These are phyloP conservation scores for Leptodirus hochenwartii DNA, from an alignment of 2,888 invertebrate species.

Conservation along the genomic window DNA sequence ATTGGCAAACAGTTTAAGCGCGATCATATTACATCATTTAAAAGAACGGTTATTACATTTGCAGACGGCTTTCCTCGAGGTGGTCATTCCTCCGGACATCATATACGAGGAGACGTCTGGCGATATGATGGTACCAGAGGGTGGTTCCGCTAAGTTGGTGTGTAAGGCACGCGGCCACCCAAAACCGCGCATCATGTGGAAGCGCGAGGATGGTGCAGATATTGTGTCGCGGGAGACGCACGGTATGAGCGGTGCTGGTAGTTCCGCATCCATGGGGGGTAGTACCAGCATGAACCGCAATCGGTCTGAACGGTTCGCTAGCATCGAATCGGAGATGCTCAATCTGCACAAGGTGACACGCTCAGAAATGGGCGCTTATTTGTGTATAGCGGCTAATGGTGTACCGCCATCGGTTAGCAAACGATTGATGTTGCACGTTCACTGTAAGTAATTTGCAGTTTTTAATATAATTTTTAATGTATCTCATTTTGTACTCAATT, in stretches of 20 bases:
- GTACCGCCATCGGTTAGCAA: constrained; percentile 81
- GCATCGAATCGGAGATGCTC: constrained; percentile 63
- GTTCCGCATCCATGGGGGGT: no score
- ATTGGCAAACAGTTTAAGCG: no score
- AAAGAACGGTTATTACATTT: no score
- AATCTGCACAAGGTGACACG: constrained; percentile 71
- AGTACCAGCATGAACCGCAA: no score
- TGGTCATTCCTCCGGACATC: constrained; percentile 82
- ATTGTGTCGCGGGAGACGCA: constrained; percentile 44
- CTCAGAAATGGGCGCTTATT: constrained; percentile 77
- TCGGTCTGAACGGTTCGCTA: constrained; percentile 60
- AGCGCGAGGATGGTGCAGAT: constrained; percentile 68
- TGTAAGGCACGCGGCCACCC: constrained; percentile 76
- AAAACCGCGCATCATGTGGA: constrained; percentile 70
- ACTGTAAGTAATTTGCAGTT: constrained; percentile 71
- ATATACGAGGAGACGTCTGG: constrained; percentile 80
- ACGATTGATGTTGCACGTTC: constrained; percentile 77
- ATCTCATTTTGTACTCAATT: no score
- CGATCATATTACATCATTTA: no score
- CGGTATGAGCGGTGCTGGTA: constrained; percentile 6
- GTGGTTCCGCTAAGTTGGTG: constrained; percentile 69
- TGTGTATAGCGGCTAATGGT: constrained; percentile 78
- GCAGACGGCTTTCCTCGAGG: constrained; percentile 57
- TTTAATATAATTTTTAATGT: no score
- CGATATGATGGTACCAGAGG: constrained; percentile 89